A percentile compares a stretch with the other conserved stretches of the same genome.
Evolutionary conservation across 2,888 invertebrate species (phyloP).

Genomic region (Athalia circularis): DNA sequence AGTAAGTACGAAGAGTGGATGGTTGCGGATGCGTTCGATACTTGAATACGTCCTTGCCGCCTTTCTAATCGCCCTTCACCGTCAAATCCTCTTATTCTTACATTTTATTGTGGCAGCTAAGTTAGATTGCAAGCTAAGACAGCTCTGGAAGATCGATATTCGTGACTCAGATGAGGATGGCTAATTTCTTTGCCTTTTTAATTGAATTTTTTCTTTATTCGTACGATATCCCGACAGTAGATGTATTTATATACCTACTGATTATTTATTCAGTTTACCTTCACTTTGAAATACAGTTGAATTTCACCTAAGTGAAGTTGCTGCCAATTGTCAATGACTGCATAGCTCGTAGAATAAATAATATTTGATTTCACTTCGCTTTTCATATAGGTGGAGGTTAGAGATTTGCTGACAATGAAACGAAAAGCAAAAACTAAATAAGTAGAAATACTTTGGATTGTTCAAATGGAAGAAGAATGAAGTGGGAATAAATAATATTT

Average conservation of each 20-base stretch:
- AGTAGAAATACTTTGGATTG: background rate
- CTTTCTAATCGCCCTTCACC: conserved; percentile 27
- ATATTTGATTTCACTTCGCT: too few relatives aligned
- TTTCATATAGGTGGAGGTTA: too few relatives aligned
- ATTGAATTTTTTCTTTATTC: background rate
- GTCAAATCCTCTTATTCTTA: background rate
- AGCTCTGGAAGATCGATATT: background rate
- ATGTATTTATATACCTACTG: background rate
- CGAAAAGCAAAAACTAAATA: too few relatives aligned
- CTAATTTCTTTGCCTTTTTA: background rate
- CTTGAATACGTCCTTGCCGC: conserved; percentile 6
- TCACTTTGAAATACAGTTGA: too few relatives aligned
- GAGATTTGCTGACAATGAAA: too few relatives aligned
- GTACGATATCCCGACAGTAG: background rate
- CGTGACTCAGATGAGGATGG: background rate
- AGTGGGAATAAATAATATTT: background rate
- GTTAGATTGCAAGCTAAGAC: background rate
- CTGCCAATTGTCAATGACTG: too few relatives aligned
- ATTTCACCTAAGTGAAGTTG: too few relatives aligned
- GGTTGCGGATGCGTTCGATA: background rate
- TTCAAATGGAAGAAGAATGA: background rate
- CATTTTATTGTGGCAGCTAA: background rate
- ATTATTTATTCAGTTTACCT: background rate
- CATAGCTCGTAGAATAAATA: too few relatives aligned
- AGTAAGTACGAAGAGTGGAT: background rate